Conservation (phyloP, 2,797 vertebrate species). For the Enteromius fasciolatus region DNA sequence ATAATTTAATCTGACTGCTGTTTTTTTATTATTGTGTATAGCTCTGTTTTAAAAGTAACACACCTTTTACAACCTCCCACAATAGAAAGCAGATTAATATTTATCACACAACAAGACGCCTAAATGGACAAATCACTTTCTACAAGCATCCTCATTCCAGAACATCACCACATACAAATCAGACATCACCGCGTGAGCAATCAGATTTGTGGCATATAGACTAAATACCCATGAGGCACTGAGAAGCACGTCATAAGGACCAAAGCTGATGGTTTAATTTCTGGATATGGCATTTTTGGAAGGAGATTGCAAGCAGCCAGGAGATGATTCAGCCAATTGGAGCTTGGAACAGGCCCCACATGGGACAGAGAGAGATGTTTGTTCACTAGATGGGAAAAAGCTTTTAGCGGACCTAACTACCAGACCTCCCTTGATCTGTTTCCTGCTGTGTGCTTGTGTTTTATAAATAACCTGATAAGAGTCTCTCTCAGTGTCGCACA, state of each 20-base stretch:
- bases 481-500: slow-evolving; percentile 13
- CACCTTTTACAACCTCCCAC: background rate
- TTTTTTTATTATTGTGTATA: background rate
- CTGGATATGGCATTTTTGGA: slow-evolving; percentile 7
- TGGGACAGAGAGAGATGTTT: slow-evolving; percentile 37
- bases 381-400: slow-evolving; percentile 31
- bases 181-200: background rate
- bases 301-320: background rate
- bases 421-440: slow-evolving; percentile 52
- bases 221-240: background rate
- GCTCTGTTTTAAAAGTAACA: background rate
- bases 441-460: slow-evolving; percentile 40
- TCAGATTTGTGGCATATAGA: background rate
- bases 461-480: slow-evolving; percentile 54
- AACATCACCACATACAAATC: background rate
- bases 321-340: slow-evolving; percentile 16
- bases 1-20: background rate
- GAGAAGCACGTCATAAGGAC: background rate
- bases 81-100: background rate
- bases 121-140: background rate
- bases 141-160: background rate
- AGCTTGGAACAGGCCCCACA: background rate
- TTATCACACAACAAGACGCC: background rate
- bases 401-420: slow-evolving; percentile 61
- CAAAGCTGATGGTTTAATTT: slow-evolving; percentile 1